Evolutionary conservation across 2,888 invertebrate genomes (phyloP).

Genomic region (Nomada hirtipes): DNA sequence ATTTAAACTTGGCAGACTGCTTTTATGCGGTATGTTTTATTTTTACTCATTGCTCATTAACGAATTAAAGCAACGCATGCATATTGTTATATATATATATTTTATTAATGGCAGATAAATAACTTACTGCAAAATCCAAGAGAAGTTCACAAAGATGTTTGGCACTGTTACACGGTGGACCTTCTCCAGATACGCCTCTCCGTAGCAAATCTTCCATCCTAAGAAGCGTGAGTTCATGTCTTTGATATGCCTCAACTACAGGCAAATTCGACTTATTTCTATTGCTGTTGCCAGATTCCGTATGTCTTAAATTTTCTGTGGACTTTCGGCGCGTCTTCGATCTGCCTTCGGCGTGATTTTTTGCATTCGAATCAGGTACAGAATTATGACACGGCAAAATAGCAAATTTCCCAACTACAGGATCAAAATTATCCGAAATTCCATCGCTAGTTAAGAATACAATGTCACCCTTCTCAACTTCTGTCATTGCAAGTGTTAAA

Average conservation of each 20-base stretch:
- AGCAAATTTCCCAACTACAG: conserved; percentile 95
- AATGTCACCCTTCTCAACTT: conserved; percentile 92
- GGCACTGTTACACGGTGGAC: conserved; percentile 87
- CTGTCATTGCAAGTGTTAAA: conserved; percentile 93
- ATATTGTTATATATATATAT: neutral
- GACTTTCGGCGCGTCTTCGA: conserved; percentile 74
- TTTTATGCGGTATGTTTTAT: neutral
- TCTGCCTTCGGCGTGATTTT: conserved; percentile 68
- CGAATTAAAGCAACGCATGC: neutral
- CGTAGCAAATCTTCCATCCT: conserved; percentile 91
- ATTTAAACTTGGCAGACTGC: neutral
- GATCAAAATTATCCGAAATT: conserved; percentile 95
- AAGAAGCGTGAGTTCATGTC: conserved; percentile 90
- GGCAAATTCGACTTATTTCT: conserved; percentile 86
- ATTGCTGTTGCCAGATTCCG: conserved; percentile 70
- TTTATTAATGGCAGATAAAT: conserved; percentile 1
- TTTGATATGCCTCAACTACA: conserved; percentile 89
- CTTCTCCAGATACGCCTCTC: conserved; percentile 88
- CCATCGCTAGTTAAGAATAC: conserved; percentile 96
- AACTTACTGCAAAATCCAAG: conserved; percentile 90
- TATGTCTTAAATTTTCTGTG: conserved; percentile 73
- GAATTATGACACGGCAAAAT: conserved; percentile 82
- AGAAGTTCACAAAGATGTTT: conserved; percentile 89
- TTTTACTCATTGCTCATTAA: conserved; percentile 5
- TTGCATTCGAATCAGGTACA: conserved; percentile 62